Evolutionary conservation across 2,797 vertebrate species (phyloP).

Genomic region (Chromobotia macracanthus): DNA sequence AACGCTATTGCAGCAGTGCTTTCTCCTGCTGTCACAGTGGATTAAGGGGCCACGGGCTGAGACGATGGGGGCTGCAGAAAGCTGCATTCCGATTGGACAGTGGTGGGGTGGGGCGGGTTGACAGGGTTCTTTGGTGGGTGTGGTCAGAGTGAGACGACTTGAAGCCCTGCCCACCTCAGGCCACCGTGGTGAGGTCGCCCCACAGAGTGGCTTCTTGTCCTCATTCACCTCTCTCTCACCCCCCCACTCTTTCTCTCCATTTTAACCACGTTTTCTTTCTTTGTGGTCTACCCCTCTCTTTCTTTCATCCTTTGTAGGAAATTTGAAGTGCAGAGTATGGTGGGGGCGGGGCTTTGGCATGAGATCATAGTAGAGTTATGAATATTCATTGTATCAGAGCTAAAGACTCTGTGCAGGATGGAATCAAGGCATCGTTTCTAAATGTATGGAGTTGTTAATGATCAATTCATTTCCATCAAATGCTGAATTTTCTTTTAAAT

Average conservation of each 20-base stretch:
- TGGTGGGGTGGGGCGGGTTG: constrained; percentile 49
- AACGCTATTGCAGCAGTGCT: constrained; percentile 45
- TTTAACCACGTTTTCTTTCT: constrained; percentile 11
- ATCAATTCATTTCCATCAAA: too few relatives aligned
- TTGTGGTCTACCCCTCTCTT: constrained; percentile 4
- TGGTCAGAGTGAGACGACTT: constrained; percentile 50
- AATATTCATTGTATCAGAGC: background rate
- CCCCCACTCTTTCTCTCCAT: background rate
- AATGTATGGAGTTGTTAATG: background rate
- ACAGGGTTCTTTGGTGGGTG: constrained; percentile 55
- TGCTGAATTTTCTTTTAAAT: too few relatives aligned
- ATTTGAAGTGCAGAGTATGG: background rate
- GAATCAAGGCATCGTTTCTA: background rate
- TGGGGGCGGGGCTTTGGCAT: constrained; percentile 9
- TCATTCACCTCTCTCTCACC: constrained; percentile 16
- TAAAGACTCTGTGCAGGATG: background rate
- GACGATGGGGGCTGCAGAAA: constrained; percentile 39
- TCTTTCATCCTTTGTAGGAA: background rate
- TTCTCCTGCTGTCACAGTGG: constrained; percentile 54
- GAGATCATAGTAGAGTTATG: constrained; percentile 27
- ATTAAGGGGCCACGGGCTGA: constrained; percentile 58
- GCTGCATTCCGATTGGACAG: constrained; percentile 36
- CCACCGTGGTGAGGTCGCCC: constrained; percentile 45
- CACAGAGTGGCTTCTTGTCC: constrained; percentile 40
- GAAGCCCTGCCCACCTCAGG: constrained; percentile 43